Conservation (phyloP, 2,888 invertebrate species). For the Ophion ventricosus region DNA sequence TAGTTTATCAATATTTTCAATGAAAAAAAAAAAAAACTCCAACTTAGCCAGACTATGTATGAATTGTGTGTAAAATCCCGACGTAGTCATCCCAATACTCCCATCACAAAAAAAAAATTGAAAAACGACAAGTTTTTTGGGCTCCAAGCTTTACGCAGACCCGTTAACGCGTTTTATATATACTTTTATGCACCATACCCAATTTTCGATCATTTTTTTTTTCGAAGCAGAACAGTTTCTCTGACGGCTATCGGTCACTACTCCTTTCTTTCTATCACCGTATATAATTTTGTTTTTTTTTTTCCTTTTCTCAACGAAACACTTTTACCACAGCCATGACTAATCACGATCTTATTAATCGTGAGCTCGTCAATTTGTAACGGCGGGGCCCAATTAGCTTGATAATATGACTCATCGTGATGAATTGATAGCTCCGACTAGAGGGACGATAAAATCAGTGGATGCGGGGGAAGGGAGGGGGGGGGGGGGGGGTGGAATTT, state of each 20-base stretch:
- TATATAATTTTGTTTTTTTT: neutral
- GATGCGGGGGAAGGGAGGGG: conserved; percentile 40
- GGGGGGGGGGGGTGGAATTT: too few species aligned
- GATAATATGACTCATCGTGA: conserved; percentile 59
- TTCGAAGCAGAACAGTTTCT: neutral
- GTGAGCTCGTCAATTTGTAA: conserved; percentile 53
- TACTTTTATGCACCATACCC: too few species aligned
- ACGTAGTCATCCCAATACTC: too few species aligned
- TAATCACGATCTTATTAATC: conserved; percentile 50
- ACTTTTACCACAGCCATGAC: conserved; percentile 36
- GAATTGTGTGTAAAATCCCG: too few species aligned
- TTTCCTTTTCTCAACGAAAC: conserved; percentile 8
- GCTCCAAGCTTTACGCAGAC: too few species aligned
- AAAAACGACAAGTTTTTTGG: too few species aligned
- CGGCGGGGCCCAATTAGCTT: conserved; percentile 53
- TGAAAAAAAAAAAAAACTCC: too few species aligned
- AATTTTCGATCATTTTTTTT: neutral
- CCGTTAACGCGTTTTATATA: too few species aligned
- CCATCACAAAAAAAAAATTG: too few species aligned
- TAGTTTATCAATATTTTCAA: too few species aligned
- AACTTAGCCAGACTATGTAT: too few species aligned
- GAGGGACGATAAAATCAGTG: conserved; percentile 28
- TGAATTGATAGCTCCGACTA: conserved; percentile 53
- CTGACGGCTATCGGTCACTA: neutral
- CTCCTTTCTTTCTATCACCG: neutral